Percentiles rank a stretch among this genome's conserved stretches.
Evolutionary conservation across 2,888 invertebrate genomes (phyloP).

Genomic region (Cybosia mesomella): DNA sequence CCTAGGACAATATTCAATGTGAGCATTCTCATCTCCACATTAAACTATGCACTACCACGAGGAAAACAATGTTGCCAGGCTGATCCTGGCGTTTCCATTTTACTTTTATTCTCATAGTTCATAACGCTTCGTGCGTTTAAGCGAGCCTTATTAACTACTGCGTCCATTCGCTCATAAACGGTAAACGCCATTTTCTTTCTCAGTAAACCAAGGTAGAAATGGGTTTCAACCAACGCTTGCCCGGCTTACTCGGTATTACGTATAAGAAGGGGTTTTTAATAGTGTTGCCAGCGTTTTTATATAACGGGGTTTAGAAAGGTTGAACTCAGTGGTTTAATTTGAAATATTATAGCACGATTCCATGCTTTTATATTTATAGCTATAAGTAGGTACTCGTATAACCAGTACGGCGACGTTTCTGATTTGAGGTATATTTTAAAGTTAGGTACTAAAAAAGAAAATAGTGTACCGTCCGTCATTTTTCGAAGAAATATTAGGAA

Average conservation of each 20-base stretch:
- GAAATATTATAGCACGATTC: conserved; percentile 30
- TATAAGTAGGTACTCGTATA: neutral
- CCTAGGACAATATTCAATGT: neutral
- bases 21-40: conserved; percentile 40
- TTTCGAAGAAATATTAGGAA: neutral
- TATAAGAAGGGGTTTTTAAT: conserved; percentile 59
- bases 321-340: conserved; percentile 30
- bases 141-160: conserved; percentile 63
- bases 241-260: conserved; percentile 59
- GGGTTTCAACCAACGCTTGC: conserved; percentile 57
- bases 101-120: conserved; percentile 41
- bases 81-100: conserved; percentile 39
- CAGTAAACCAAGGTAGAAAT: conserved; percentile 56
- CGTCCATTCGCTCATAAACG: conserved; percentile 67
- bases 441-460: no score
- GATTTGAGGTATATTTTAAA: neutral
- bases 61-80: conserved; percentile 28
- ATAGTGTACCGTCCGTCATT: no score
- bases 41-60: conserved; percentile 41
- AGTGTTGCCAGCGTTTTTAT: conserved; percentile 48
- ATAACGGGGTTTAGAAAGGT: conserved; percentile 14
- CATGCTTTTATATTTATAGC: neutral
- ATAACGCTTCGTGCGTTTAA: conserved; percentile 54
- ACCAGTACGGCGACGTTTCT: neutral
- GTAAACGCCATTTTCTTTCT: conserved; percentile 63